These are phyloP conservation scores for Apolygus lucorum DNA, from an alignment of 1,140 invertebrate species.

Conservation along the genomic window DNA sequence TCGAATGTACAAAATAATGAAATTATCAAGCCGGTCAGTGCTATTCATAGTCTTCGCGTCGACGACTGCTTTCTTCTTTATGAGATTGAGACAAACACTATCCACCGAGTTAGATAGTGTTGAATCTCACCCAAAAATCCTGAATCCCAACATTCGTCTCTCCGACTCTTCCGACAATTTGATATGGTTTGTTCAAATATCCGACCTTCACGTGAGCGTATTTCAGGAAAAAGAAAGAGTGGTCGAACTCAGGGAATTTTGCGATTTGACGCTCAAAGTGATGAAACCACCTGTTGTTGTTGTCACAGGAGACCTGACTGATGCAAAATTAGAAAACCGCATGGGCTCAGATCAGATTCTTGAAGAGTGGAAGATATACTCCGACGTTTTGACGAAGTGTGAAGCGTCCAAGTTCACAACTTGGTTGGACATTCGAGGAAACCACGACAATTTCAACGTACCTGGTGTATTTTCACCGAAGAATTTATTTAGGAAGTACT, in stretches of 20 bases:
- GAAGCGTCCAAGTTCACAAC: slow-evolving; percentile 48
- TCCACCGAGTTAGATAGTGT: background rate
- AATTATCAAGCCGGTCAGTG: background rate
- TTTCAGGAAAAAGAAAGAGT: slow-evolving; percentile 67
- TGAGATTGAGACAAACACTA: background rate
- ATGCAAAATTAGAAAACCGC: slow-evolving; percentile 70
- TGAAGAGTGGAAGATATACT: slow-evolving; percentile 78
- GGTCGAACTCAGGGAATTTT: slow-evolving; percentile 71
- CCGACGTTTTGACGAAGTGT: slow-evolving; percentile 57
- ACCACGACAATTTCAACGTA: slow-evolving; percentile 93
- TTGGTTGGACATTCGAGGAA: slow-evolving; percentile 88
- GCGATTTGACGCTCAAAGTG: slow-evolving; percentile 58
- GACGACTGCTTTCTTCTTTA: background rate
- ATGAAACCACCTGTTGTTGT: slow-evolving; percentile 75
- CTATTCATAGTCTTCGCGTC: background rate
- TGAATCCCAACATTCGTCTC: background rate
- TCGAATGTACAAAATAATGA: no score
- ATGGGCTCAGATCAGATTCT: slow-evolving; percentile 73
- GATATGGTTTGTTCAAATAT: slow-evolving; percentile 51
- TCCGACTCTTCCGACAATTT: slow-evolving; percentile 9
- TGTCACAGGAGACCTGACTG: slow-evolving; percentile 79
- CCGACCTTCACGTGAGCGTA: slow-evolving; percentile 82
- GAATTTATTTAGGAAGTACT: slow-evolving; percentile 75
- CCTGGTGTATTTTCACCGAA: slow-evolving; percentile 53
- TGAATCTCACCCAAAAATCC: background rate